Evolutionary conservation across 2,797 vertebrate genomes (phyloP), one percentile per base, ranked within the genome.

Genomic region (Harpagifer antarcticus): DNA sequence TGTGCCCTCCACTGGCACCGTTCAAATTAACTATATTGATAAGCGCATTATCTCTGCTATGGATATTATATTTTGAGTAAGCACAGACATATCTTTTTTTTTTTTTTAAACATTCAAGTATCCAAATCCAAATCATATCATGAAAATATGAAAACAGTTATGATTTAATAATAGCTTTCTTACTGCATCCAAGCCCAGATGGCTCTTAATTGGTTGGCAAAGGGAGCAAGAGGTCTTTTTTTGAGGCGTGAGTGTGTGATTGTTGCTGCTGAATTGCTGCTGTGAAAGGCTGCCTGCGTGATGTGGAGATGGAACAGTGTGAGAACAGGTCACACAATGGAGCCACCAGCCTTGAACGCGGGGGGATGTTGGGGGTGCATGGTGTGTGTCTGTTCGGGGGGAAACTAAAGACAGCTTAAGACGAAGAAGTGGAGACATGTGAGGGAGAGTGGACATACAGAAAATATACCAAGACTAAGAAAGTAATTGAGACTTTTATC

Each of bases 191-290:
- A 81, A 90, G 90, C 94, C 95, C 96, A 97, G 96, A 96, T 98
- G 96, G 96, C 94, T 95, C 95, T 97, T 98, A 98, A 98, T 97
- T 97, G 96, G 96, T 95, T 96, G 96, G 96, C 96, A 95, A 95
- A 96, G 92, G 95, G 96, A 97, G 96, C 90, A 93, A 94, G 95
- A 94, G 95, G 95, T 96, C 94, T 95, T 94, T 94, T 97, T 96
- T 84, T 95, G 92, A 96, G 96, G 95, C 94, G 95, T 95, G 95
- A 97, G 97, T 96, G 96, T 96, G 91, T 96, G 96, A 97, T 96
- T 97, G 96, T 97, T 97, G 96, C 95, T 95, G 96, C 94, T 96
- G 96, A 97, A 96, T 96, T 96, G 96, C 96, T 96, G 95, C 92
- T 88, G 94, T 96, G 96, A 97, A 97, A 96, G 95, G 94, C 95